Evolutionary conservation across 53 echinoderm and acorn worm genomes (phyloP), one percentile per base, ranked within the genome.

Genomic region (Mesocentrotus franciscanus): DNA sequence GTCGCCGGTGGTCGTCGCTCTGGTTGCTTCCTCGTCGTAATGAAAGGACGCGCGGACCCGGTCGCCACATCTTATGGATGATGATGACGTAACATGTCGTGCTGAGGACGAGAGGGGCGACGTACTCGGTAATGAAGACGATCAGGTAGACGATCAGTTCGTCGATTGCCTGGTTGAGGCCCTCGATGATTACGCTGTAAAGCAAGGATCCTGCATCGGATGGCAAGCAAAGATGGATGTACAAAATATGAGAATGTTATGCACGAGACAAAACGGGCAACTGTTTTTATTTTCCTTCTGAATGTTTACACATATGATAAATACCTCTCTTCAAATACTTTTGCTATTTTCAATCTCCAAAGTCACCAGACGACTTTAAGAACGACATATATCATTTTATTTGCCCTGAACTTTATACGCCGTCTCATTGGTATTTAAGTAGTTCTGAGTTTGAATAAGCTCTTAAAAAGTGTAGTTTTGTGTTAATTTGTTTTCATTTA

Each of bases 11-110:
- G 34, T 81, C 92, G 92, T 55, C n/a, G 17, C 32, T 34, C 35
- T 66, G 33, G 91, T 91, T 91, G 91, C 66, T 91, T 33, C 91
- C 91, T 36, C 91, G 91, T 91, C 91, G 75, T 56, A 74, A 49
- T 22, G 72, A 92, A 72, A 26, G 1, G 29, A 92, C 49, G 29
- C 75, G 75, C 16, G 64, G 72, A 13, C 29, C 72, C 35, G 92
- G 75, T 58, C 33, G 79, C 93, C 93, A 93, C 1, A 93, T 60
- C 9, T 59, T 61, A 18, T 60, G 61, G 24, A 93, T 59, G 93
- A 93, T 93, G 93, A 81, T 60, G 60, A 81, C 35, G 61, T 93
- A 78, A 33, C 29, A 81, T 30, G 56, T 49, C 0, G 36, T 30
- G 83, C 59, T 79, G 93, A 93, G 0, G 81, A 57, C 20, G 78